These are phyloP conservation scores for Carassius gibelio DNA, from an alignment of 2,113 vertebrate genomes.

Conservation along the genomic window DNA sequence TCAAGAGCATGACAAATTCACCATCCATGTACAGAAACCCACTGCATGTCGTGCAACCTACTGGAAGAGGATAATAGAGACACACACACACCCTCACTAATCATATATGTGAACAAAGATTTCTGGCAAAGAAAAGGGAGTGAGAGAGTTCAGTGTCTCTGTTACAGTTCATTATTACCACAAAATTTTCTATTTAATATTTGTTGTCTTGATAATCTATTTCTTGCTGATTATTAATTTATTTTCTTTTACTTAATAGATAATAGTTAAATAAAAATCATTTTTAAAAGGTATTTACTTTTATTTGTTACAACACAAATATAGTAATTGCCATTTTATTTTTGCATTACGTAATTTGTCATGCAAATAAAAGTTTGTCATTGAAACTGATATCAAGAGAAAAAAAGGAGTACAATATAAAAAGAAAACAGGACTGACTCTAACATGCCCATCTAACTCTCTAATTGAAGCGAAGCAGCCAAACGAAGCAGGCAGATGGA, in stretches of 20 bases:
- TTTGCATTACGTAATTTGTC: neutral
- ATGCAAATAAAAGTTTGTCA: too few relatives aligned
- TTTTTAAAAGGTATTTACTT: neutral
- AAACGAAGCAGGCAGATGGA: slow-evolving; percentile 26
- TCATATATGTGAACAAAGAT: neutral
- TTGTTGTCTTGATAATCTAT: neutral
- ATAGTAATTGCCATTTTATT: neutral
- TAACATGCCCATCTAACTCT: slow-evolving; percentile 14
- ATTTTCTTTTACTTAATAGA: too few relatives aligned
- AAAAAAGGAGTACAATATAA: neutral
- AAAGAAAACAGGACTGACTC: neutral
- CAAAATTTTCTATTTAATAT: neutral
- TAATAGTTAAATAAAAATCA: too few relatives aligned
- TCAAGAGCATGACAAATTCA: slow-evolving; percentile 17
- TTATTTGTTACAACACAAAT: neutral
- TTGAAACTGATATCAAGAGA: neutral
- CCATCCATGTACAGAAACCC: slow-evolving; percentile 2
- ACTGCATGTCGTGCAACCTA: neutral
- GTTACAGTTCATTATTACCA: neutral
- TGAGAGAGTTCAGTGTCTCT: neutral
- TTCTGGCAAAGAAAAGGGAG: neutral
- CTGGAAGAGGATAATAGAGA: neutral
- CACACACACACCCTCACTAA: neutral
- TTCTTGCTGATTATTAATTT: neutral
- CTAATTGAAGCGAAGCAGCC: slow-evolving; percentile 22